phyloP scores from a whole-genome alignment of 92 coral and sea anemone genomes.

The Hydrozoanthus gracilis region DNA sequence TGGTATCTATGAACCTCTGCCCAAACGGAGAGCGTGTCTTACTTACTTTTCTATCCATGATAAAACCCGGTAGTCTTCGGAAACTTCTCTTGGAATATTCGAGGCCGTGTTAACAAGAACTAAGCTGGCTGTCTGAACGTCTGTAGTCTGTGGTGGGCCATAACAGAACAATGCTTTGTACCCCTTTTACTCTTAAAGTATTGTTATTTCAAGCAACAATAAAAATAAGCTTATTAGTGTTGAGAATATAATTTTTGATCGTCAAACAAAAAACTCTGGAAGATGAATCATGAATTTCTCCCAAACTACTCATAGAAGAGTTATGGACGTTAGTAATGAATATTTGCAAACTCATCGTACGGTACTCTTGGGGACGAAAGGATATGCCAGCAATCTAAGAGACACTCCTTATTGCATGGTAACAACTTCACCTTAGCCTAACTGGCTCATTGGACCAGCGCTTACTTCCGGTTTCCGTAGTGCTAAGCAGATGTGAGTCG shows the following conservation, averaged over 20 bases:
- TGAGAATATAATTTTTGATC: not conserved
- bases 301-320: no score
- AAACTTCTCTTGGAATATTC: slow-evolving; percentile 75
- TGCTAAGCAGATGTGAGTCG: no score
- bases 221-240: not conserved
- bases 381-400: no score
- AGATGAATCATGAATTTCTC: not conserved
- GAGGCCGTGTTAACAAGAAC: slow-evolving; percentile 85
- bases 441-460: no score
- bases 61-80: slow-evolving; percentile 71
- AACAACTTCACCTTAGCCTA: no score
- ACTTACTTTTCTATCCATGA: slow-evolving; percentile 95
- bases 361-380: no score
- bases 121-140: slow-evolving; percentile 93
- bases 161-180: not conserved
- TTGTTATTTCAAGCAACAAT: no score
- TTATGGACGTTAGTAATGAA: no score
- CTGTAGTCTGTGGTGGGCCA: slow-evolving; percentile 77
- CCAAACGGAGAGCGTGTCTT: not conserved
- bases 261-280: not conserved
- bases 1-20: no score
- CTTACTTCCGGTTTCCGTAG: no score
- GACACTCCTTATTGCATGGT: no score
- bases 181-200: not conserved
- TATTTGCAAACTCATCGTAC: no score